Conservation (phyloP, 2,113 vertebrate genomes). For the Crypturellus undulatus region DNA sequence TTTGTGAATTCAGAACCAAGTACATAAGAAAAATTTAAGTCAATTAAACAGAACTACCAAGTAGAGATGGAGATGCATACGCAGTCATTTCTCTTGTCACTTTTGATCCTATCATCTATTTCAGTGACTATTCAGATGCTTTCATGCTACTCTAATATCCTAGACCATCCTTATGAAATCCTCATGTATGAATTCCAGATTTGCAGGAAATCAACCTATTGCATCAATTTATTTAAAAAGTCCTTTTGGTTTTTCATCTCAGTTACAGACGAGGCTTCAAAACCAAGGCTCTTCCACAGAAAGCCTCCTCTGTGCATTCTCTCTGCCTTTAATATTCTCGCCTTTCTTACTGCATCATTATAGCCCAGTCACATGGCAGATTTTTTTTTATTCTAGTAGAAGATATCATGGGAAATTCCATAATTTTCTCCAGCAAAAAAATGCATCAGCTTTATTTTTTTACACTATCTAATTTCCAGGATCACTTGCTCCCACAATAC, state of each 20-base stretch:
- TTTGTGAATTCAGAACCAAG: background rate
- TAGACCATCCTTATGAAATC: background rate
- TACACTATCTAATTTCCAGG: background rate
- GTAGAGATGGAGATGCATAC: fast-evolving
- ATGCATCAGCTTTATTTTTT: background rate
- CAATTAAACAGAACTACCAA: background rate
- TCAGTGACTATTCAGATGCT: background rate
- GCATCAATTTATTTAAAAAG: background rate
- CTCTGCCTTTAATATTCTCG: background rate
- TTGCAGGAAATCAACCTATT: background rate
- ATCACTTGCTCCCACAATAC: background rate
- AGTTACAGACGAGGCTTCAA: background rate
- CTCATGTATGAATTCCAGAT: background rate
- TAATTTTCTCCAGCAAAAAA: background rate
- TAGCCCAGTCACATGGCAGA: background rate
- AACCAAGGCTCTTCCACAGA: background rate
- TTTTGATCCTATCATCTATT: background rate
- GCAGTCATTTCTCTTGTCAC: background rate
- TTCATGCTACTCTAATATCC: background rate
- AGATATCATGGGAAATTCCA: background rate
- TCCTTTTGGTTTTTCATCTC: background rate
- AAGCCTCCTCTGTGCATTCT: background rate
- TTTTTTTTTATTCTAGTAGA: background rate
- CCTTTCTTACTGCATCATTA: background rate
- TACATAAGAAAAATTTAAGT: background rate